These are phyloP conservation scores for Chionis minor DNA, from an alignment of 2,113 vertebrate genomes.

Conservation along the genomic window DNA sequence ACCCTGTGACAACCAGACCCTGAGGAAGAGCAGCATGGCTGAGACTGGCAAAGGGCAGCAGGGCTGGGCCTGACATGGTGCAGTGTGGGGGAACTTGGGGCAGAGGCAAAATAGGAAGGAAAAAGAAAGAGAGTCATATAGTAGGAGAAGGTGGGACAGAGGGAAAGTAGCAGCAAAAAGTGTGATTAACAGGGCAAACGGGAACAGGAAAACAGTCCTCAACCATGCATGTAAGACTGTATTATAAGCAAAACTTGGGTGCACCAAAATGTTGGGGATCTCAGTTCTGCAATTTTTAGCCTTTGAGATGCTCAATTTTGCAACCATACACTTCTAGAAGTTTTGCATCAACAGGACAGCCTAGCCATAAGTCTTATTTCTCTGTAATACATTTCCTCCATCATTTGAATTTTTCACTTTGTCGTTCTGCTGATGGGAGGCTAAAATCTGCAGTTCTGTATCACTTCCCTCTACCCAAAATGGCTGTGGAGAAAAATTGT, in stretches of 20 bases:
- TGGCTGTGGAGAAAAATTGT: not conserved
- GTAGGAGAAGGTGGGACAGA: not conserved
- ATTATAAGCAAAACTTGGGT: not conserved
- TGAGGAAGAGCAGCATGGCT: not conserved
- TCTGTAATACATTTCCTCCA: not conserved
- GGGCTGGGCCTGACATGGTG: not conserved
- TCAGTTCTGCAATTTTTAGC: not conserved
- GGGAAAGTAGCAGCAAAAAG: not conserved
- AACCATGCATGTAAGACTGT: fast-evolving
- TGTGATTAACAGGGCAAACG: not conserved
- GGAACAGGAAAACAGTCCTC: not conserved
- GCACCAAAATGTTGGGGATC: not conserved
- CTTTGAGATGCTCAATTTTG: not conserved
- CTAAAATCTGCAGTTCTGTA: not conserved
- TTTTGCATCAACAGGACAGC: not conserved
- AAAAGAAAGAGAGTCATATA: not conserved
- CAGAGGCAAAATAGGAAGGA: not conserved
- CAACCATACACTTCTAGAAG: not conserved
- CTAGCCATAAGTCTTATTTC: not conserved
- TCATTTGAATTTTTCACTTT: not conserved
- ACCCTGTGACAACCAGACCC: too few species aligned
- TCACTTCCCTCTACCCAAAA: not conserved
- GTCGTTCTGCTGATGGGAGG: not conserved
- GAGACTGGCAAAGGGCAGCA: not conserved
- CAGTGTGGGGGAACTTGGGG: not conserved